These are phyloP conservation scores for Lateolabrax maculatus DNA, from an alignment of 2,797 vertebrate species.

Conservation along the genomic window DNA sequence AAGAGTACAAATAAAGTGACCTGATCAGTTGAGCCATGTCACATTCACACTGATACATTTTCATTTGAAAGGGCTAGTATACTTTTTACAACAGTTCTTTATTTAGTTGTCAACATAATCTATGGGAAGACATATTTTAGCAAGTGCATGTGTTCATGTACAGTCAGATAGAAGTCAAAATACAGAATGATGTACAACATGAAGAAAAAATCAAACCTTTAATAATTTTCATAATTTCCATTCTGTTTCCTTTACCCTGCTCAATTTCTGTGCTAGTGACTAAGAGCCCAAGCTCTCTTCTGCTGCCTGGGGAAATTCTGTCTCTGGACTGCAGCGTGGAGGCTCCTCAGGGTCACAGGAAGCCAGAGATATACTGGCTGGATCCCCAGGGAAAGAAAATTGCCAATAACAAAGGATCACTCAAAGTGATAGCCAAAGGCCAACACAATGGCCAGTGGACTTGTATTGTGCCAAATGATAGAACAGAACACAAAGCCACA, in stretches of 20 bases:
- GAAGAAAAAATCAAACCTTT: neutral
- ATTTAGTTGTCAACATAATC: neutral
- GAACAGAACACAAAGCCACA: rapidly evolving
- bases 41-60: neutral
- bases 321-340: slow-evolving; percentile 49
- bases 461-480: slow-evolving; percentile 35
- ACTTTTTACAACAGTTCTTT: neutral
- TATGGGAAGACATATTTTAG: neutral
- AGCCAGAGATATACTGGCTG: slow-evolving; percentile 39
- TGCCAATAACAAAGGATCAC: rapidly evolving
- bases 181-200: neutral
- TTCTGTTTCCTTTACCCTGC: slow-evolving; percentile 8
- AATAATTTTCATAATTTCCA: neutral
- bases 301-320: slow-evolving; percentile 24
- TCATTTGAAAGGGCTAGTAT: neutral
- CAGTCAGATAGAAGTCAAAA: neutral
- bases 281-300: rapidly evolving
- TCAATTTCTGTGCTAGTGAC: slow-evolving; percentile 40
- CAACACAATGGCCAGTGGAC: slow-evolving; percentile 71
- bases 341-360: rapidly evolving
- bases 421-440: rapidly evolving
- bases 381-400: neutral
- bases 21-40: neutral
- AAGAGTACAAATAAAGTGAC: slow-evolving; percentile 36
- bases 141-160: too few relatives aligned